phyloP scores from a whole-genome alignment of 2,113 vertebrate species.

The Limnothrissa miodon region DNA sequence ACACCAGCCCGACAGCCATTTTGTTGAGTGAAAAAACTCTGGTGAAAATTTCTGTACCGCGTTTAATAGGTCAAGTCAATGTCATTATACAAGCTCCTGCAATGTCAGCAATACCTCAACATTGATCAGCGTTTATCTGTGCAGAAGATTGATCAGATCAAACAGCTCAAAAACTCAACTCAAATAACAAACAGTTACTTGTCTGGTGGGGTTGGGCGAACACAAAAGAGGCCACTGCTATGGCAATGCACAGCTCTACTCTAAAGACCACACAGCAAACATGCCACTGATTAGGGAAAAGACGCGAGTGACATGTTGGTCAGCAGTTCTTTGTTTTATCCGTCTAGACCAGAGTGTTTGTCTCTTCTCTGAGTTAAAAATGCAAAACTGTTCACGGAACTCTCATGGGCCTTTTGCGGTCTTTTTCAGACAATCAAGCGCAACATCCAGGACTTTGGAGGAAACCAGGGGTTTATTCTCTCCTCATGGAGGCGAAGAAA shows the following conservation, averaged over 20 bases:
- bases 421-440: slow-evolving; percentile 44
- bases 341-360: slow-evolving; percentile 41
- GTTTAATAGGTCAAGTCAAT: too few relatives aligned
- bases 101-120: not conserved
- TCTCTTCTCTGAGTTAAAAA: slow-evolving; percentile 38
- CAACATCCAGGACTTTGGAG: not conserved
- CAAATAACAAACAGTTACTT: slow-evolving; percentile 40
- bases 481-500: not conserved
- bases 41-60: too few relatives aligned
- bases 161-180: slow-evolving; percentile 19
- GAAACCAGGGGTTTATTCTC: not conserved
- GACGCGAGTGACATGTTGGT: slow-evolving; percentile 57
- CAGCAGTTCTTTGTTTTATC: slow-evolving; percentile 45
- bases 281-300: slow-evolving; percentile 39
- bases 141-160: not conserved
- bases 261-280: slow-evolving; percentile 41
- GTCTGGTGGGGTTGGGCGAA: not conserved
- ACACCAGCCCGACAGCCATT: too few relatives aligned
- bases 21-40: too few relatives aligned
- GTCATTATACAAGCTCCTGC: not conserved
- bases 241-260: slow-evolving; percentile 13
- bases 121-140: not conserved
- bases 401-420: slow-evolving; percentile 53
- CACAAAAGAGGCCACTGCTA: slow-evolving; percentile 34
- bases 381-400: slow-evolving; percentile 40